Evolutionary conservation across 1,140 invertebrate species (phyloP).

Genomic region (Papilio glaucus): DNA sequence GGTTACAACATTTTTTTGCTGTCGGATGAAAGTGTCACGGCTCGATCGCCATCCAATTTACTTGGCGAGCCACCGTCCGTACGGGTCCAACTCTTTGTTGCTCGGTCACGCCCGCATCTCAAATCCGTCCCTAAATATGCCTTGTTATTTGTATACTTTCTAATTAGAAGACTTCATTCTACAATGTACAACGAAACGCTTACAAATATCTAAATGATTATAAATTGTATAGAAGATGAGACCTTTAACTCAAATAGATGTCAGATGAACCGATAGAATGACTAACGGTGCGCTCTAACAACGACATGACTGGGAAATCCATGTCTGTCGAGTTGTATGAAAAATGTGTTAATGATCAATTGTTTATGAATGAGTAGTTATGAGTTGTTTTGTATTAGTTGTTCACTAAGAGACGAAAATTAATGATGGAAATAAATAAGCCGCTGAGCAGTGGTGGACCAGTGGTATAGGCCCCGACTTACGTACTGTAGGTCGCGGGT

Average conservation of each 20-base stretch:
- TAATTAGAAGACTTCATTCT: slow-evolving; percentile 73
- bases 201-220: slow-evolving; percentile 56
- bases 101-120: slow-evolving; percentile 65
- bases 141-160: slow-evolving; percentile 74
- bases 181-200: slow-evolving; percentile 54
- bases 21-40: slow-evolving; percentile 73
- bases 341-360: not conserved
- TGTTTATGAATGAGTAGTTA: not conserved
- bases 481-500: too few relatives aligned
- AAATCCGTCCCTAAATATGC: slow-evolving; percentile 58
- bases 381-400: not conserved
- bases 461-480: too few relatives aligned
- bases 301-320: slow-evolving; percentile 6
- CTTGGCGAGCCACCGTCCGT: slow-evolving; percentile 57
- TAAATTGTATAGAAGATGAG: slow-evolving; percentile 62
- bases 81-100: slow-evolving; percentile 67
- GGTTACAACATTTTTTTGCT: slow-evolving; percentile 67
- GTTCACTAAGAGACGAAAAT: too few relatives aligned
- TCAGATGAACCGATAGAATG: slow-evolving; percentile 50
- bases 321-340: not conserved
- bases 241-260: slow-evolving; percentile 52
- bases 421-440: not conserved
- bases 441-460: too few relatives aligned
- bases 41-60: slow-evolving; percentile 79
- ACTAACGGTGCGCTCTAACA: slow-evolving; percentile 41